phyloP scores from a whole-genome alignment of 2,888 invertebrate genomes.

The Drosophila paramelanica region DNA sequence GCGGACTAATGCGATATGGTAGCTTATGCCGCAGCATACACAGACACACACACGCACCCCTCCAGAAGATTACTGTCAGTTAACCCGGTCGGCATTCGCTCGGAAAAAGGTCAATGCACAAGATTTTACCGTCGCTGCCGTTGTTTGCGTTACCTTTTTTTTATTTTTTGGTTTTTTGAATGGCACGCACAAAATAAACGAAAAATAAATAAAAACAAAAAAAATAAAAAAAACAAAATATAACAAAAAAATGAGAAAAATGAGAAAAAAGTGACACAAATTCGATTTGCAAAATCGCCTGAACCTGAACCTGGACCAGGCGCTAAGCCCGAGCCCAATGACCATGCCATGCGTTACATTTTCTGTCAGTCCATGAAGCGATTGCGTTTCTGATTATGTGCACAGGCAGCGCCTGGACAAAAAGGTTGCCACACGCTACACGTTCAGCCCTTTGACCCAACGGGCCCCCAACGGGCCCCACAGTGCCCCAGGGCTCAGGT shows the following conservation, averaged over 20 bases:
- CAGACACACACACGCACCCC: not conserved
- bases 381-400: conserved; percentile 61
- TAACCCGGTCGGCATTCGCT: conserved; percentile 58
- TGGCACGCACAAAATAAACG: conserved; percentile 8
- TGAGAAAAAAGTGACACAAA: conserved; percentile 55
- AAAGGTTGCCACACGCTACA: conserved; percentile 40
- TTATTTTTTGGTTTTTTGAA: conserved; percentile 21
- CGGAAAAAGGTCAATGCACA: conserved; percentile 74
- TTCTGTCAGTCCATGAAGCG: conserved; percentile 33
- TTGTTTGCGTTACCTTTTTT: conserved; percentile 28
- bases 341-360: conserved; percentile 28
- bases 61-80: conserved; percentile 33
- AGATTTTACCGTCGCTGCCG: conserved; percentile 38
- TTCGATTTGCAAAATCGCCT: conserved; percentile 59
- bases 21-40: conserved; percentile 5
- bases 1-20: conserved; percentile 12
- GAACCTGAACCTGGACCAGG: conserved; percentile 12
- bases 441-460: conserved; percentile 38
- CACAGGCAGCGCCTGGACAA: conserved; percentile 32
- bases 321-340: conserved; percentile 43
- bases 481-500: conserved; percentile 9
- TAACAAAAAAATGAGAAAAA: conserved; percentile 3
- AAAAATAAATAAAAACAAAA: conserved; percentile 1
- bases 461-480: conserved; percentile 2
- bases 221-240: conserved; percentile 13